Base-by-base conservation (phyloP, 1,140 invertebrate species). In the Drosophila takahashii region DNA sequence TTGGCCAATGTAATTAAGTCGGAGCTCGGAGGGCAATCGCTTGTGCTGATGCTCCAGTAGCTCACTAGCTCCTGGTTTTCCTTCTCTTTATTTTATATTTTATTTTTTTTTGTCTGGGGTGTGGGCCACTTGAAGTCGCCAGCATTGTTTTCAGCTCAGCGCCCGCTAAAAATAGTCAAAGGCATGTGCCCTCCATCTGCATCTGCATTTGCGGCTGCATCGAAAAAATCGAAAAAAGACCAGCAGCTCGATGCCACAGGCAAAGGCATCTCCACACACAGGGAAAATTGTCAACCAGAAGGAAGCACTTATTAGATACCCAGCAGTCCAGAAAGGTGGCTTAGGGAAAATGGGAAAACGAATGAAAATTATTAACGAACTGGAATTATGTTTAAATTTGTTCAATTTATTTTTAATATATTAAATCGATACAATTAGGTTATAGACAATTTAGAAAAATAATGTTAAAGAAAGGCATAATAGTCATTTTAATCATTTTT, bases 61-160 rank as follows among this genome's bases (percentile, higher is more conserved):
- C 53, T 72, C 50, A 41, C 15, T n/a, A 32, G 39, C 53, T 72
- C 50, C 42, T 54, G 56, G 27, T 18, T 60, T 29, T 50, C 42
- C 22, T 4, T 44, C 37, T n/a, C n/a, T 44, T 47, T 34, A 16
- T 47, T 36, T 41, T 60, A 6, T 50, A 13, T 13, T 15, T 53
- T 26, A 41, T 53, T 15, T 53, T 13, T 26, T 29, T 50, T 34
- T 39, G 57, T 62, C 57, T 53, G 44, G 48, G 73, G 61, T 65
- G 73, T 80, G 74, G 77, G 81, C 81, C 83, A 84, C 81, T 84
- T 77, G 81, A 83, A 76, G 71, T 66, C 45, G 60, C 74, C 72
- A 75, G 72, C 72, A 76, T 76, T 76, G 72, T 76, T 76, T 76
- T 76, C 72, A 76, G 72, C 72, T 76, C 72, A 76, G 71, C 72